Percentiles rank a stretch among this genome's conserved stretches.
Conservation (phyloP, 2,113 vertebrate genomes). For the Labrus mixtus region DNA sequence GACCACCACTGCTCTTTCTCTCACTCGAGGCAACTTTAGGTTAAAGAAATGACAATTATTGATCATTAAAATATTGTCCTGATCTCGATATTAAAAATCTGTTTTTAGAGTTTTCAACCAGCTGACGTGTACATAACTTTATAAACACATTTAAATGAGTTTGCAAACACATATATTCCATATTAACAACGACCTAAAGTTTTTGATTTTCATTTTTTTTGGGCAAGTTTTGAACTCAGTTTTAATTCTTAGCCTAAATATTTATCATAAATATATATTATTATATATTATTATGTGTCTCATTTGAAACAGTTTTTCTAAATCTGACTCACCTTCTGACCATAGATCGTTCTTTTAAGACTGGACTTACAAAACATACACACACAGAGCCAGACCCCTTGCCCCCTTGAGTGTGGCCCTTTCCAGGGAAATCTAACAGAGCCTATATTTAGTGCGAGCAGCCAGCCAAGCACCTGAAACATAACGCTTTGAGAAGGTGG, state of each 20-base stretch:
- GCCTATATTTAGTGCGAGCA: conserved; percentile 73
- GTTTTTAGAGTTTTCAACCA: too few species aligned
- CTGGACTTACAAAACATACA: conserved; percentile 11
- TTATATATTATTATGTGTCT: not conserved
- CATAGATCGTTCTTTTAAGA: conserved; percentile 9
- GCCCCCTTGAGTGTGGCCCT: conserved; percentile 57
- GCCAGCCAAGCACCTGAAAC: conserved; percentile 71
- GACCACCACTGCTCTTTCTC: too few species aligned
- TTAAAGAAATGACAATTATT: too few species aligned
- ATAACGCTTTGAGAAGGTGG: conserved; percentile 63
- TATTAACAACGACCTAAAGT: too few species aligned
- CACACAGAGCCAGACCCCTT: conserved; percentile 7
- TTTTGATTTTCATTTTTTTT: too few species aligned
- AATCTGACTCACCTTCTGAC: conserved; percentile 1
- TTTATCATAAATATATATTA: not conserved
- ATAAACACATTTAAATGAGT: too few species aligned
- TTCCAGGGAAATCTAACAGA: conserved; percentile 70
- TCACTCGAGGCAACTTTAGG: too few species aligned
- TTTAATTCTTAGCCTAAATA: not conserved
- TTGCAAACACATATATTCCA: too few species aligned
- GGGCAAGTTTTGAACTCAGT: not conserved
- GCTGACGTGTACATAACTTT: too few species aligned
- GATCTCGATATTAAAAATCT: too few species aligned
- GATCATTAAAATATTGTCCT: too few species aligned
- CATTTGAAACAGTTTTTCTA: not conserved